phyloP scores from a whole-genome alignment of 2,888 invertebrate species.

The Anorthoa munda region DNA sequence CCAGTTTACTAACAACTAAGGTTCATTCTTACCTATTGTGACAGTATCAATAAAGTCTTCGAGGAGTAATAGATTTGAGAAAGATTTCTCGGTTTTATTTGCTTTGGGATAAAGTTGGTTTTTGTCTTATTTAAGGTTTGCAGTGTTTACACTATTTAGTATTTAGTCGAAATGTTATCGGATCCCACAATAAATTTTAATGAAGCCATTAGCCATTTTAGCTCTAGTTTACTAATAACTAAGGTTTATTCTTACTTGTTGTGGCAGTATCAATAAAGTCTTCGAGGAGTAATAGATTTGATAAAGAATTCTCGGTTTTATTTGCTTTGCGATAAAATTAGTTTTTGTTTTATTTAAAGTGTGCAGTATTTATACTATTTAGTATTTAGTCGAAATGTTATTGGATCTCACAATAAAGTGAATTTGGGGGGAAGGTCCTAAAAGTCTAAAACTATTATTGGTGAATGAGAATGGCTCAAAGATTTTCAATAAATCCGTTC shows the following conservation, averaged over 20 bases:
- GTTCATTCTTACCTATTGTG: slow-evolving; percentile 28
- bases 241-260: slow-evolving; percentile 32
- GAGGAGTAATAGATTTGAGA: not conserved
- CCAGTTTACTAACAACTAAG: not conserved
- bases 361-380: not conserved
- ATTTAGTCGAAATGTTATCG: slow-evolving; percentile 12
- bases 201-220: slow-evolving; percentile 6
- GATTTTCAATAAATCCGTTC: too few relatives aligned
- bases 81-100: slow-evolving; percentile 15
- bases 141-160: not conserved
- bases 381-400: slow-evolving; percentile 13
- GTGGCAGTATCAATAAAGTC: not conserved
- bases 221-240: not conserved
- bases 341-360: not conserved
- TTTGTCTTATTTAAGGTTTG: not conserved
- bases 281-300: not conserved
- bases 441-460: not conserved
- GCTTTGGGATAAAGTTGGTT: not conserved
- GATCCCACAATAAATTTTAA: not conserved
- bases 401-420: not conserved
- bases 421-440: not conserved
- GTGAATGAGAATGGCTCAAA: too few relatives aligned
- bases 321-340: not conserved
- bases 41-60: slow-evolving; percentile 1
- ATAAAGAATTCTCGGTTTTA: slow-evolving; percentile 12